Conservation (phyloP, 2,888 invertebrate species). For the Limnephilus auricula region DNA sequence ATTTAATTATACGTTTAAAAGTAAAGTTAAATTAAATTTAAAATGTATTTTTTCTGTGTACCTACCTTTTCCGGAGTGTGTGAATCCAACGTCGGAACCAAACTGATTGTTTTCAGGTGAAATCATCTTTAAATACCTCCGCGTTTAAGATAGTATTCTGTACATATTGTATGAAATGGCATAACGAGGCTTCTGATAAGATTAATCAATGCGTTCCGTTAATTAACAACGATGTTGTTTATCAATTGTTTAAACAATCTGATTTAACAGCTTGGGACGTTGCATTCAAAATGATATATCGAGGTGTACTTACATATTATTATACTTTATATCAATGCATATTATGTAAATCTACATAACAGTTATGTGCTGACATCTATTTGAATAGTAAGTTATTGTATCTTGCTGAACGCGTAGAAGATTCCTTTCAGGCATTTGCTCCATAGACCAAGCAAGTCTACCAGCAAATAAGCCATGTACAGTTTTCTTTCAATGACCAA, state of each 20-base stretch:
- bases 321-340: neutral
- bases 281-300: neutral
- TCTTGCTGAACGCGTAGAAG: neutral
- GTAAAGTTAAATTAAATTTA: neutral
- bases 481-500: neutral
- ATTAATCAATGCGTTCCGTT: neutral
- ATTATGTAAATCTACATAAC: neutral
- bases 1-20: neutral
- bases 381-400: neutral
- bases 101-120: neutral
- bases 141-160: neutral
- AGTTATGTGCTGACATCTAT: neutral
- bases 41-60: neutral
- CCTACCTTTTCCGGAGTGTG: neutral
- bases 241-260: neutral
- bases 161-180: neutral
- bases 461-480: neutral
- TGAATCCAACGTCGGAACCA: neutral
- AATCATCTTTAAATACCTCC: neutral
- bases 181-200: neutral
- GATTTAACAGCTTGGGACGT: neutral
- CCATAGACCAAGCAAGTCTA: neutral
- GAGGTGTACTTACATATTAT: neutral
- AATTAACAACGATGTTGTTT: neutral
- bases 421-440: neutral